phyloP scores from a whole-genome alignment of 2,113 vertebrate species.

The Fukomys damarensis region DNA sequence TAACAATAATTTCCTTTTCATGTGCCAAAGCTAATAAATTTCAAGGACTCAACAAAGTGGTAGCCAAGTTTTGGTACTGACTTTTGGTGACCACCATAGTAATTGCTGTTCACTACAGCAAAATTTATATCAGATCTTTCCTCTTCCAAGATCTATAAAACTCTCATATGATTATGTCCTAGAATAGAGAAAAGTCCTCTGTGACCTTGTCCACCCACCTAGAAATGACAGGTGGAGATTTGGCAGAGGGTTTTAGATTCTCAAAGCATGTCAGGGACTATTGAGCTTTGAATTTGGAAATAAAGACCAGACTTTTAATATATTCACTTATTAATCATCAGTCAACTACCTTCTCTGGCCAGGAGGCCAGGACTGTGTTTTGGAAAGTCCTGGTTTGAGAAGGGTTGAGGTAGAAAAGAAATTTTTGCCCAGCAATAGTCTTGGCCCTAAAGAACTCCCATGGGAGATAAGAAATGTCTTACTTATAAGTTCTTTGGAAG shows the following conservation, averaged over 20 bases:
- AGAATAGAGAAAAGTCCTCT: background rate
- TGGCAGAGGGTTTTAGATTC: background rate
- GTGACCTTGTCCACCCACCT: background rate
- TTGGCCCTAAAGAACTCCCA: background rate
- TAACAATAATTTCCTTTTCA: slow-evolving; percentile 13
- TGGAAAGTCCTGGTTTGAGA: background rate
- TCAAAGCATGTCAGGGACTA: background rate
- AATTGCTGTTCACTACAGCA: background rate
- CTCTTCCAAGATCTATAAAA: background rate
- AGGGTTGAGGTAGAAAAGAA: background rate
- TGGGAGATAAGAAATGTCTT: background rate
- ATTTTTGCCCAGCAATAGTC: background rate
- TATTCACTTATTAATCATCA: background rate
- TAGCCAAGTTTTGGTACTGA: background rate
- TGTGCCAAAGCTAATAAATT: background rate
- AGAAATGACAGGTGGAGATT: background rate
- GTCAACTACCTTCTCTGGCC: background rate
- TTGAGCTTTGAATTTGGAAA: slow-evolving; percentile 12
- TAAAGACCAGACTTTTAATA: background rate
- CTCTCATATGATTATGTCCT: background rate
- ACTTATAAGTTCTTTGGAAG: background rate
- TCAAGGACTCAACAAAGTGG: background rate
- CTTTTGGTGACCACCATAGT: background rate
- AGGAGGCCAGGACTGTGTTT: background rate
- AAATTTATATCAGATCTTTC: background rate